phyloP scores from a whole-genome alignment of 2,797 vertebrate species.

The Hippocampus kuda region DNA sequence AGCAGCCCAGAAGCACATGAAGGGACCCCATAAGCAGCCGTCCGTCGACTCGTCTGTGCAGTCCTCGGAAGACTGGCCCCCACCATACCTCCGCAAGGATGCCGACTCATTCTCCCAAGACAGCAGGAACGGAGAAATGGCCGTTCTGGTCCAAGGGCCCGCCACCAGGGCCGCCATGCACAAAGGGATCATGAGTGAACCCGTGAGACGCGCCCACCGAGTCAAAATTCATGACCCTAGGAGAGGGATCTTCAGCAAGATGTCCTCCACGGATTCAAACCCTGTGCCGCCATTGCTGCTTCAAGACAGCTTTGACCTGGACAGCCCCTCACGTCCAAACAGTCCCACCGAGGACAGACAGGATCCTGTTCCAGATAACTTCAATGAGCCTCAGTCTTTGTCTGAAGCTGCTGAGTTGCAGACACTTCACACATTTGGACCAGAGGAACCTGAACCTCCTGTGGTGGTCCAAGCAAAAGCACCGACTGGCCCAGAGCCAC shows the following conservation, averaged over 20 bases:
- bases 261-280: conserved; percentile 74
- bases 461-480: conserved; percentile 16
- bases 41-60: conserved; percentile 77
- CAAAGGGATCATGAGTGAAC: conserved; percentile 74
- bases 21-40: conserved; percentile 65
- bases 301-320: conserved; percentile 68
- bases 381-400: conserved; percentile 17
- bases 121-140: conserved; percentile 63
- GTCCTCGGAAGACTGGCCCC: conserved; percentile 70
- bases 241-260: conserved; percentile 64
- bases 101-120: conserved; percentile 68
- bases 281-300: conserved; percentile 71
- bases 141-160: conserved; percentile 33
- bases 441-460: conserved; percentile 19
- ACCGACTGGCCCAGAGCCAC: conserved; percentile 19
- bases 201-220: conserved; percentile 69
- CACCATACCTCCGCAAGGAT: conserved; percentile 70
- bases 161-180: conserved; percentile 56
- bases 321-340: conserved; percentile 46
- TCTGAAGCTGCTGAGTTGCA: conserved; percentile 23
- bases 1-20: conserved; percentile 61
- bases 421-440: conserved; percentile 9
- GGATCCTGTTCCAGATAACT: conserved; percentile 30
- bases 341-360: conserved; percentile 58
- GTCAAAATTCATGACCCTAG: conserved; percentile 72